phyloP scores from a whole-genome alignment of 2,113 vertebrate species.

The Albula goreensis region DNA sequence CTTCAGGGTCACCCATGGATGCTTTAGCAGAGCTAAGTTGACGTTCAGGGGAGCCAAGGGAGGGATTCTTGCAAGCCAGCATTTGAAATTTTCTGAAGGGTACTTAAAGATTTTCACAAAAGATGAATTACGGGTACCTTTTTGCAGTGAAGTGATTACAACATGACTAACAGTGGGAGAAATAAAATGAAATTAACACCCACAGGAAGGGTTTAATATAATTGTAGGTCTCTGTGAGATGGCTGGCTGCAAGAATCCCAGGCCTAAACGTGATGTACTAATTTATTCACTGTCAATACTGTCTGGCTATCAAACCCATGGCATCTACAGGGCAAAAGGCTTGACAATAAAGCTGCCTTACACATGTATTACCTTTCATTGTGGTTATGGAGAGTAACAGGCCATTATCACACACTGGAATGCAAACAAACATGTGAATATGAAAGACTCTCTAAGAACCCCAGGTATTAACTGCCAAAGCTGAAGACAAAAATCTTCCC shows the following conservation, averaged over 20 bases:
- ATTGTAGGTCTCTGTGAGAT: background rate
- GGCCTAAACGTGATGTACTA: background rate
- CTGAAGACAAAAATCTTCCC: too few species aligned
- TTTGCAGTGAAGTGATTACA: background rate
- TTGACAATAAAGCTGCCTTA: too few species aligned
- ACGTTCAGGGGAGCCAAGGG: background rate
- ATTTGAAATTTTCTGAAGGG: background rate
- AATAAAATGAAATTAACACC: constrained; percentile 13
- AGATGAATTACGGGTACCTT: constrained; percentile 1
- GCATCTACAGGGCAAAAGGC: background rate
- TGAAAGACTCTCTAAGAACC: too few species aligned
- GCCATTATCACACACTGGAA: too few species aligned
- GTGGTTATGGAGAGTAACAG: too few species aligned
- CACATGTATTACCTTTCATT: too few species aligned
- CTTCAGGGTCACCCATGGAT: background rate
- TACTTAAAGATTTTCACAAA: background rate
- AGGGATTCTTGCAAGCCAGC: background rate
- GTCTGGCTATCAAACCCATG: background rate
- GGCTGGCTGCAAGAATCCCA: background rate
- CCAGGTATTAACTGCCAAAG: too few species aligned
- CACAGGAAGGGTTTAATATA: background rate
- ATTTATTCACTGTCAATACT: background rate
- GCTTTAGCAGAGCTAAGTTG: background rate
- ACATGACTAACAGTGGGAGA: background rate
- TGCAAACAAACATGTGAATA: too few species aligned